Conservation (phyloP, 2,797 vertebrate species). For the Caiman crocodilus region DNA sequence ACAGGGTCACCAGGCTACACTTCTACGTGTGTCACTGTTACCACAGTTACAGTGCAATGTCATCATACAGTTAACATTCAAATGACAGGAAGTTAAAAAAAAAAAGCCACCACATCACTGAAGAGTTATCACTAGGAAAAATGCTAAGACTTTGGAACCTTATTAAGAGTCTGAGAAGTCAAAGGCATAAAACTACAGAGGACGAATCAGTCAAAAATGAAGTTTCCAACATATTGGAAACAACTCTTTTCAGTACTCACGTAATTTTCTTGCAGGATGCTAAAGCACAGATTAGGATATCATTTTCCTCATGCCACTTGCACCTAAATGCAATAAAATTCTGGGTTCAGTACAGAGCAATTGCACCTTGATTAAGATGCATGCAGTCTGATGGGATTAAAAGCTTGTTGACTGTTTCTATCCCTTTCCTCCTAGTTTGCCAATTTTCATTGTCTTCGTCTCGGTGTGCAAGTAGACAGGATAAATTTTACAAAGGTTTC, state of each 20-base stretch:
- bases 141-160: not conserved
- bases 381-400: not conserved
- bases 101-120: not conserved
- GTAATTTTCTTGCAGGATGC: constrained; percentile 84
- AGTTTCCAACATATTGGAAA: not conserved
- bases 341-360: constrained; percentile 5
- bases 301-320: constrained; percentile 85
- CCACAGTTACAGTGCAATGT: not conserved
- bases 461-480: not conserved
- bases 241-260: constrained; percentile 74
- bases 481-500: not conserved
- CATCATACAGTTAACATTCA: not conserved
- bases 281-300: constrained; percentile 82
- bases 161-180: not conserved
- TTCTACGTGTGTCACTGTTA: not conserved
- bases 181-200: not conserved
- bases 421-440: not conserved
- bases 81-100: not conserved
- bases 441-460: not conserved
- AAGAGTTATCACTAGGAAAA: not conserved
- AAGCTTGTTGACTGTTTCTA: not conserved
- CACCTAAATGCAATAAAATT: constrained; percentile 74
- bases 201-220: fast-evolving
- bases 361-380: not conserved
- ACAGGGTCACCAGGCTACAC: too few relatives aligned